phyloP scores from a whole-genome alignment of 2,888 invertebrate genomes.

The Nemoura dubitans region DNA sequence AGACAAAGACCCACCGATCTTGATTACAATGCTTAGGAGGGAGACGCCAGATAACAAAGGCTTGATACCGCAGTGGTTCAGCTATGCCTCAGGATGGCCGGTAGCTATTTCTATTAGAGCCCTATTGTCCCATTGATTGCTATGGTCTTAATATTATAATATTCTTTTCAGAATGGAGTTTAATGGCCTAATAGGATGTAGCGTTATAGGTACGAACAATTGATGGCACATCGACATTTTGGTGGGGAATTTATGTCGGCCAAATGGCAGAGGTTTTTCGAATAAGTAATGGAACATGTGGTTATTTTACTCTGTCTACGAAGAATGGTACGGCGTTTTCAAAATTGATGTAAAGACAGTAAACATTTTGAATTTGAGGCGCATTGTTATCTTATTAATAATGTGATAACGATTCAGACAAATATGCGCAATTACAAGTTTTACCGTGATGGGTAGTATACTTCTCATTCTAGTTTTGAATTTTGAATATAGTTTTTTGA shows the following conservation, averaged over 20 bases:
- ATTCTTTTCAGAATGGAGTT: conserved; percentile 19
- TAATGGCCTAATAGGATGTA: conserved; percentile 30
- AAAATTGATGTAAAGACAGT: background rate
- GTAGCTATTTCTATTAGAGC: conserved; percentile 40
- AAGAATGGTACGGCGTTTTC: background rate
- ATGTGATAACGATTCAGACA: too few relatives aligned
- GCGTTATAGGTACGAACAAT: conserved; percentile 14
- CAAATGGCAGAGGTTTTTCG: background rate
- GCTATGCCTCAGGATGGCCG: background rate
- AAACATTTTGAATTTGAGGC: background rate
- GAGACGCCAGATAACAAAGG: conserved; percentile 18
- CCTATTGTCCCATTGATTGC: conserved; percentile 37
- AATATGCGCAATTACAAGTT: too few relatives aligned
- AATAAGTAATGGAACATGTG: background rate
- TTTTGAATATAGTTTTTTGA: too few relatives aligned
- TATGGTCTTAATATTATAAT: conserved; percentile 34
- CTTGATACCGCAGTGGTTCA: background rate
- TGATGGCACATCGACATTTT: background rate
- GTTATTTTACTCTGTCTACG: background rate
- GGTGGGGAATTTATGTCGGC: background rate
- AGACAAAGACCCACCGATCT: background rate
- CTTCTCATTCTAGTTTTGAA: too few relatives aligned
- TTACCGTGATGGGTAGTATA: too few relatives aligned
- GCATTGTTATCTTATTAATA: too few relatives aligned
- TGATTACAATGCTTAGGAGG: background rate